phyloP scores from a whole-genome alignment of 2,113 vertebrate genomes.

The Melierax canorus region DNA sequence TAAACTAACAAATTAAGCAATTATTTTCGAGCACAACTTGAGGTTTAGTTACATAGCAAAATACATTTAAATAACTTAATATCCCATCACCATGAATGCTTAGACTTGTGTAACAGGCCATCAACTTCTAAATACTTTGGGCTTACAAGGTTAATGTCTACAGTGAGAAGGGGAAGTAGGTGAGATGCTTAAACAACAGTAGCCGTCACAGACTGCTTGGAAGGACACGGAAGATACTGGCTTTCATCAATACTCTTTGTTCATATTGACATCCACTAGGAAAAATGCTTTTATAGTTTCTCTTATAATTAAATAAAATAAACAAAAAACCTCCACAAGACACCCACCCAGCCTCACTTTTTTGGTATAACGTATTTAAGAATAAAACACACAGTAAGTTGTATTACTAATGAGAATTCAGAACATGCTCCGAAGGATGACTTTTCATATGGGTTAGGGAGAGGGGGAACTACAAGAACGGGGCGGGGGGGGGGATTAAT shows the following conservation, averaged over 20 bases:
- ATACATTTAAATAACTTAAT: slow-evolving; percentile 69
- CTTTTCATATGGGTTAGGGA: background rate
- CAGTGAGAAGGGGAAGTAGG: background rate
- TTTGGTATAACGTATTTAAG: background rate
- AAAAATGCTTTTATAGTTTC: background rate
- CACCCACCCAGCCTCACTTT: background rate
- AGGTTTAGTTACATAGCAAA: slow-evolving; percentile 62
- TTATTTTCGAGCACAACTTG: slow-evolving; percentile 51
- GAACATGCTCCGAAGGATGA: background rate
- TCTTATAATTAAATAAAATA: background rate
- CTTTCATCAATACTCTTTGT: background rate
- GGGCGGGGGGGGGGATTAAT: background rate
- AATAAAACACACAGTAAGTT: background rate
- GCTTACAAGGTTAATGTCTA: slow-evolving; percentile 59
- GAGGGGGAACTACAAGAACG: background rate
- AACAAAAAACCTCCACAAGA: background rate
- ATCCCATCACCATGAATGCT: slow-evolving; percentile 51
- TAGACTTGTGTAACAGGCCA: slow-evolving; percentile 67
- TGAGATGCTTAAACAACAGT: slow-evolving; percentile 43
- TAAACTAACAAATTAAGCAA: slow-evolving; percentile 38
- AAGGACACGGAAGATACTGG: background rate
- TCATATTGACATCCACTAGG: background rate
- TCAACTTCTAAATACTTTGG: slow-evolving; percentile 66
- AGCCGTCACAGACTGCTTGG: background rate
- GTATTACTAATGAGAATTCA: background rate